Conservation (phyloP, 53 echinoderm and acorn worm species). For the Pentamera pediparva region DNA sequence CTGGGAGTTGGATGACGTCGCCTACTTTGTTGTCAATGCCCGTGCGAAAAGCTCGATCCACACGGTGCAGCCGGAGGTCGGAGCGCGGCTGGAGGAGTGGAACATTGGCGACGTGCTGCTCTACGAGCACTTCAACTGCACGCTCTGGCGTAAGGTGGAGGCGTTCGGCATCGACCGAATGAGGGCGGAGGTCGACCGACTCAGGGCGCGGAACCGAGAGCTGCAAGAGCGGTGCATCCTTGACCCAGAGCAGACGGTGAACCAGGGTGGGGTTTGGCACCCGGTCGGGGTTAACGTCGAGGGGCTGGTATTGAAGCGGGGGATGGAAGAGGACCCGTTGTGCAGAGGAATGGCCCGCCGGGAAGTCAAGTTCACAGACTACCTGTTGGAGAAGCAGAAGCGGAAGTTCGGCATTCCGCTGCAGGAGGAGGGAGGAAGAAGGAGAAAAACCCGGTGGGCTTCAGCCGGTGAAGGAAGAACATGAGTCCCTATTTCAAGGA, state of each 20-base stretch:
- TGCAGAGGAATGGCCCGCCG: conserved; percentile 57
- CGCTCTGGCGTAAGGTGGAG: conserved; percentile 68
- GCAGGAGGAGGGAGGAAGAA: too few relatives aligned
- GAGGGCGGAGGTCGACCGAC: conserved; percentile 43
- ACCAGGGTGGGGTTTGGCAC: conserved; percentile 62
- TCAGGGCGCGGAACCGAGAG: conserved; percentile 42
- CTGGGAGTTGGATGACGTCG: conserved; percentile 70
- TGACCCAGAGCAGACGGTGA: conserved; percentile 29
- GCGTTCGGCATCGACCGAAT: conserved; percentile 71
- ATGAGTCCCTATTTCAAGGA: too few relatives aligned
- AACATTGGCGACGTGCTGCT: conserved; percentile 66
- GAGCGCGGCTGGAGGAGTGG: conserved; percentile 53
- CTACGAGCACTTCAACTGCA: conserved; percentile 67
- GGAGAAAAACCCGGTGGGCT: too few relatives aligned
- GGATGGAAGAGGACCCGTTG: conserved; percentile 25
- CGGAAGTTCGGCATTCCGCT: conserved; percentile 37
- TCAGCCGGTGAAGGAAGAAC: too few relatives aligned
- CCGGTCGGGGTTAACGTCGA: conserved; percentile 60
- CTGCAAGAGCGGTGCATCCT: conserved; percentile 48
- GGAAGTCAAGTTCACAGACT: conserved; percentile 64
- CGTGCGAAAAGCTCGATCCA: conserved; percentile 52
- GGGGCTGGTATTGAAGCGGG: conserved; percentile 54
- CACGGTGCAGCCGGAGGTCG: conserved; percentile 14
- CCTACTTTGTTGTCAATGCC: conserved; percentile 65
- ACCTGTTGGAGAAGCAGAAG: conserved; percentile 43